Conservation (phyloP, 2,113 vertebrate species). For the Corythoichthys haematopterus region DNA sequence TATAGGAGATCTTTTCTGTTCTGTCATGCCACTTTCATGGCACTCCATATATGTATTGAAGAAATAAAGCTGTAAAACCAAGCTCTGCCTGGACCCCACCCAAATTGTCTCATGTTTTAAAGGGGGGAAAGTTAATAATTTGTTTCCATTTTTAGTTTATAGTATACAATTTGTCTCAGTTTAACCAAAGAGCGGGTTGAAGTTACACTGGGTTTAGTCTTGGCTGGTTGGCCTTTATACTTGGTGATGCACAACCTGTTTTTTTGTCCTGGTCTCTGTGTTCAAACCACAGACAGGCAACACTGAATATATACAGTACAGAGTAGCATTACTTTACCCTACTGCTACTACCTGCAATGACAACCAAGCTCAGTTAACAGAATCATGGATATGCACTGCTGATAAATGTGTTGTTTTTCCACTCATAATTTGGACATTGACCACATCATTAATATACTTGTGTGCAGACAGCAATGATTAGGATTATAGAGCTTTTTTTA, state of each 20-base stretch:
- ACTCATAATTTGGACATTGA: background rate
- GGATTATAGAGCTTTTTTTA: no score
- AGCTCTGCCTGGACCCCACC: conserved; percentile 51
- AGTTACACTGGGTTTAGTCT: conserved; percentile 6
- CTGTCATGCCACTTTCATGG: conserved; percentile 49
- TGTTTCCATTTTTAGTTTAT: conserved; percentile 55
- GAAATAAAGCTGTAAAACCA: conserved; percentile 60
- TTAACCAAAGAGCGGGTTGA: conserved; percentile 33
- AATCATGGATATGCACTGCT: background rate
- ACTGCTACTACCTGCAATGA: background rate
- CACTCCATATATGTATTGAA: conserved; percentile 46
- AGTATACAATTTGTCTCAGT: conserved; percentile 51
- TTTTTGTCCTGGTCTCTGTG: conserved; percentile 5
- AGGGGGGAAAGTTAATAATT: conserved; percentile 25
- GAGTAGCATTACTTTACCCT: background rate
- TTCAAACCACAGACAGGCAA: background rate
- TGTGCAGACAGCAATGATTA: no score
- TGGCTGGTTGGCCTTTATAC: conserved; percentile 19
- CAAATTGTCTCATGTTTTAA: conserved; percentile 48
- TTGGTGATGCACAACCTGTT: conserved; percentile 2
- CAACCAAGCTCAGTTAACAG: background rate
- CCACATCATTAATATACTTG: background rate
- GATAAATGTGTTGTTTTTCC: background rate
- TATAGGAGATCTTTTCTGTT: conserved; percentile 60
- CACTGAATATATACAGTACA: background rate